Conservation (phyloP, 2,113 vertebrate species). For the Herpetotheres cachinnans region DNA sequence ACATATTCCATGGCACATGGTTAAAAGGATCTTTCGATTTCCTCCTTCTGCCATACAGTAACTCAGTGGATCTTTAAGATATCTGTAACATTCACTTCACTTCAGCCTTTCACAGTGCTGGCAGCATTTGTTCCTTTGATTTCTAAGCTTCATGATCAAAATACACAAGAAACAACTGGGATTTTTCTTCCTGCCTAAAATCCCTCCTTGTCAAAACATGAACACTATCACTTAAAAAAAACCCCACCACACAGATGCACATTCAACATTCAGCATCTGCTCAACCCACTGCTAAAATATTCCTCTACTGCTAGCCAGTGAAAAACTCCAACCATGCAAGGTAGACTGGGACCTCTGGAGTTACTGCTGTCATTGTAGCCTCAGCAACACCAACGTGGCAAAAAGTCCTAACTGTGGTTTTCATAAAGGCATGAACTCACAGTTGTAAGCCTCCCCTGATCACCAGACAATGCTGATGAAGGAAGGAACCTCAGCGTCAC, state of each 20-base stretch:
- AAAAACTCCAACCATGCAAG: neutral
- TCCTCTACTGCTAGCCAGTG: neutral
- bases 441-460: neutral
- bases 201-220: neutral
- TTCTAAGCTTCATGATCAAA: neutral
- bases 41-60: neutral
- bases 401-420: neutral
- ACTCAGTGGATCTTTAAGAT: neutral
- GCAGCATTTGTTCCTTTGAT: neutral
- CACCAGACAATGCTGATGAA: neutral
- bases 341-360: neutral
- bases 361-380: neutral
- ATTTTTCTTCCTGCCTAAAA: neutral
- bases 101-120: neutral
- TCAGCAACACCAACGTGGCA: accelerated
- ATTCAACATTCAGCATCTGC: neutral
- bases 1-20: neutral
- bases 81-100: neutral
- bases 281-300: neutral
- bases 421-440: neutral
- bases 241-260: neutral
- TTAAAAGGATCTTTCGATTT: neutral
- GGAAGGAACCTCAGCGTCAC: neutral
- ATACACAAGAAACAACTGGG: accelerated
- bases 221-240: neutral